Evolutionary conservation across 1,140 invertebrate species (phyloP), one percentile per base, ranked within the genome.

Genomic region (Drosophila asahinai): DNA sequence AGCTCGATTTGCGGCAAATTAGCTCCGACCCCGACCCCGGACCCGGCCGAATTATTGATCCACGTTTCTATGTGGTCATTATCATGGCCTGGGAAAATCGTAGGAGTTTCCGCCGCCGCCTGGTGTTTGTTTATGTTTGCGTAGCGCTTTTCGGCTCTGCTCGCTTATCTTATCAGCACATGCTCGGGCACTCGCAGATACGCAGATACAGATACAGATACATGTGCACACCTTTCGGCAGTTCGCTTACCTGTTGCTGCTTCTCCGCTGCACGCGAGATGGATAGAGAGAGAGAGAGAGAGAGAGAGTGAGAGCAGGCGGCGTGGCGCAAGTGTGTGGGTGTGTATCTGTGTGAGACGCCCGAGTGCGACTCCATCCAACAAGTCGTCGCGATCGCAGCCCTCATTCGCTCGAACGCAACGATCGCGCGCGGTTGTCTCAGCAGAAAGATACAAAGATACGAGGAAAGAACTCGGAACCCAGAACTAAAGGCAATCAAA

Each of bases 151-250:
- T 86, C 72, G 33, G 63, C 60, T 66, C 40, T 33, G 66, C 54
- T 14, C 33, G 47, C 82, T 87, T 87, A 87, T 89, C 83, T 87
- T 87, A 87, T 87, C 83, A 87, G 77, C 61, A 72, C 57, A 68
- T 71, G 68, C 42, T 33, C 52, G 52, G 52, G 55, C 59, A 58
- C 48, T 63, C 43, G 27, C 63, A 43, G 27, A 65, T 48, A 42
- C 33, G 47, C 47, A 57, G 40, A 60, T 48, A 40, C 36, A 52
- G 33, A 66, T 49, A 40, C 42, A 52, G 33, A 66, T 49, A 59
- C 67, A 73, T 66, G 80, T 78, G 76, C 65, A 77, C 82, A 86
- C 82, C 83, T 86, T 86, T 86, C 60, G 40, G 49, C 70, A 17
- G 38, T 30, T 5, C 27, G 65, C 47, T 84, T 84, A 84, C 82